phyloP scores from a whole-genome alignment of 2,797 vertebrate species.

The Sciurus carolinensis region DNA sequence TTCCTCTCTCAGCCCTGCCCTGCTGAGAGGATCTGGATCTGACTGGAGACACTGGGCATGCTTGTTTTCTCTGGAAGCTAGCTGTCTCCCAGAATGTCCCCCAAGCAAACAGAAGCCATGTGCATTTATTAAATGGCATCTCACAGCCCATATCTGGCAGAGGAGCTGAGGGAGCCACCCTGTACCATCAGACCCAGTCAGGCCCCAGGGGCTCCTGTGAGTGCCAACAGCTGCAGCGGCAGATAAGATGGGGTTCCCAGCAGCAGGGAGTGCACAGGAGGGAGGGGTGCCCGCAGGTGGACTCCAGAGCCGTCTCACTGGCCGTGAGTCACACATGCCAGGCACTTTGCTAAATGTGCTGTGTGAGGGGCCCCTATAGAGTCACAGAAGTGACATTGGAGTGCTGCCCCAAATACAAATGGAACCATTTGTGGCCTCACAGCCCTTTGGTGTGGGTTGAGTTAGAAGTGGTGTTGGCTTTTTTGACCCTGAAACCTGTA shows the following conservation, averaged over 20 bases:
- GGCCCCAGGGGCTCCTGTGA: accelerated
- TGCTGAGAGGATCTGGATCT: accelerated
- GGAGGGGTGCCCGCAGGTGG: accelerated
- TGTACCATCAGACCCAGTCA: background rate
- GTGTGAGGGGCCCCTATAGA: background rate
- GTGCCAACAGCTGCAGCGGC: too few relatives aligned
- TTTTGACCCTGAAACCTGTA: conserved; percentile 70
- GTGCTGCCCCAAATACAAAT: conserved; percentile 23
- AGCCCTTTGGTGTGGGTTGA: conserved; percentile 61
- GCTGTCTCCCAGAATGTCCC: too few relatives aligned
- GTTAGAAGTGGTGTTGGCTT: conserved; percentile 73
- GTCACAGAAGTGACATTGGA: background rate
- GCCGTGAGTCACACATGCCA: accelerated
- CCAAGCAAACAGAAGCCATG: accelerated
- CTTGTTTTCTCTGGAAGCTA: background rate
- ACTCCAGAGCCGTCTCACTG: background rate
- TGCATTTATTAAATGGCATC: accelerated
- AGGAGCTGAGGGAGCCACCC: background rate
- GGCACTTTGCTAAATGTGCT: accelerated
- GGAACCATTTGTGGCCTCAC: conserved; percentile 7
- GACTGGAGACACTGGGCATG: accelerated
- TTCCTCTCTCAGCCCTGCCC: background rate
- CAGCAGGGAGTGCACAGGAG: accelerated
- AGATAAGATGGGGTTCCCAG: background rate
- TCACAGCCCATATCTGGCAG: background rate